Evolutionary conservation across 2,113 vertebrate genomes (phyloP), one percentile per base, ranked within the genome.

Genomic region (Petromus typicus): DNA sequence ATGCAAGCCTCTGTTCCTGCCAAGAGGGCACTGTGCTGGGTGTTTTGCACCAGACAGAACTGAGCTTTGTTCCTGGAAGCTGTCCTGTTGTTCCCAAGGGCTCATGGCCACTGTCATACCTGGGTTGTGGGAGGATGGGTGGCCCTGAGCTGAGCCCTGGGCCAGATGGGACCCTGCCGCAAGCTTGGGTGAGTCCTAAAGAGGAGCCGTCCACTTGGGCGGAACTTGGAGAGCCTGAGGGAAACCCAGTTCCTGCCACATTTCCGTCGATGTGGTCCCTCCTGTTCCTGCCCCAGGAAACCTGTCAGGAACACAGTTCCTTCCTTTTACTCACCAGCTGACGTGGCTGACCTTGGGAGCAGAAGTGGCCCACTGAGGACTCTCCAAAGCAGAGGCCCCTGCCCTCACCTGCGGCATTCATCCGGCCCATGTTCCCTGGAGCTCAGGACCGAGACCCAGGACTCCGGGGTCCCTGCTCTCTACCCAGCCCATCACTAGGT

Each of bases 331-430:
- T 59, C 37, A 30, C 51, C 5, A 18, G 37, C 34, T 81, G 78
- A 90, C 16, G 32, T 4, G 34, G 37, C 75, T 66, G 75, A 30
- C 56, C n/a, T 11, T 11, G 30, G 45, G 27, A 67, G 76, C 76
- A 14, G 37, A 80, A 56, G 32, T 56, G 27, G 22, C 12, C 32
- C n/a, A 18, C 34, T 54, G 25, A 78, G 59, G 43, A 54, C 25
- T 51, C 61, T 66, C n/a, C 48, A 69, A 32, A n/a, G 37, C 48
- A 76, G 37, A 80, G 22, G 7, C 59, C 37, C 75, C 43, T 16
- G 1, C 51, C 63, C 96, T 97, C 93, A 98, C 98, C 98, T 92
- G 97, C 63, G 89, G 97, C 95, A 0, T 98, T 98, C 73, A 98
- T 96, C 93, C 96, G 0, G 0, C 69, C 45, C 54, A 23, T 34